Percentiles rank a stretch among this genome's conserved stretches.
Conservation (phyloP, 35 echinoderm and acorn worm genomes). For the Stichopus chloronotus region DNA sequence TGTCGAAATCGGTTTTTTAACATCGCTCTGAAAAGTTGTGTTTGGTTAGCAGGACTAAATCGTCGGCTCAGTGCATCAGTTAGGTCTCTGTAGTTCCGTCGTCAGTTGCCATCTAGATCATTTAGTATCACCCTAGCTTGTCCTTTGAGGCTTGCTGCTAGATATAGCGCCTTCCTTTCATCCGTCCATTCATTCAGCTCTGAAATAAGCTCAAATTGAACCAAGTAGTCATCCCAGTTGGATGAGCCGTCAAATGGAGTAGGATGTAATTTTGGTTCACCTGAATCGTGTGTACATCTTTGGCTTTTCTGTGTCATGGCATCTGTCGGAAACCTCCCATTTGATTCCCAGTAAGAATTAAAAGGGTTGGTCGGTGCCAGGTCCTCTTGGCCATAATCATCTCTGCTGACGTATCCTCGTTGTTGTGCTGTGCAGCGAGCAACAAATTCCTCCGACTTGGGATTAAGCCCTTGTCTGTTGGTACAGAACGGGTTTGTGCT, state of each 20-base stretch:
- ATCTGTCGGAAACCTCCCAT: not conserved
- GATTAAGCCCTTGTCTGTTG: not conserved
- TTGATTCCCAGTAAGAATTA: not conserved
- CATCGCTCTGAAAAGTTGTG: slow-evolving; percentile 21
- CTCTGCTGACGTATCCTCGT: not conserved
- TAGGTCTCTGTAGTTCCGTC: slow-evolving; percentile 30
- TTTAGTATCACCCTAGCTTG: slow-evolving; percentile 49
- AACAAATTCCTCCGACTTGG: not conserved
- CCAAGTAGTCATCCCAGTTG: slow-evolving; percentile 56
- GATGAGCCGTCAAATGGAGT: slow-evolving; percentile 55
- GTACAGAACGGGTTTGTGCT: not conserved
- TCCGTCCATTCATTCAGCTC: slow-evolving; percentile 62
- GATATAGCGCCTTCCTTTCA: slow-evolving; percentile 30
- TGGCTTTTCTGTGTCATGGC: not conserved
- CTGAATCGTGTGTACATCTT: not conserved
- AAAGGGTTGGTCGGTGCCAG: not conserved
- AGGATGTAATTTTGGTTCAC: not conserved
- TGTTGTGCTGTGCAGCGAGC: not conserved
- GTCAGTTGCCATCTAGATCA: slow-evolving; percentile 38
- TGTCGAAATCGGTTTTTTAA: not conserved
- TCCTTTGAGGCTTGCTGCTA: slow-evolving; percentile 54
- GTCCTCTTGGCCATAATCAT: too few species aligned
- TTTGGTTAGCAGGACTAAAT: slow-evolving; percentile 47
- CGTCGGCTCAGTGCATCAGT: slow-evolving; percentile 27
- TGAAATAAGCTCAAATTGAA: slow-evolving; percentile 62